Evolutionary conservation across 2,888 invertebrate genomes (phyloP), one percentile per base, ranked within the genome.

Genomic region (Pollenia angustigena): DNA sequence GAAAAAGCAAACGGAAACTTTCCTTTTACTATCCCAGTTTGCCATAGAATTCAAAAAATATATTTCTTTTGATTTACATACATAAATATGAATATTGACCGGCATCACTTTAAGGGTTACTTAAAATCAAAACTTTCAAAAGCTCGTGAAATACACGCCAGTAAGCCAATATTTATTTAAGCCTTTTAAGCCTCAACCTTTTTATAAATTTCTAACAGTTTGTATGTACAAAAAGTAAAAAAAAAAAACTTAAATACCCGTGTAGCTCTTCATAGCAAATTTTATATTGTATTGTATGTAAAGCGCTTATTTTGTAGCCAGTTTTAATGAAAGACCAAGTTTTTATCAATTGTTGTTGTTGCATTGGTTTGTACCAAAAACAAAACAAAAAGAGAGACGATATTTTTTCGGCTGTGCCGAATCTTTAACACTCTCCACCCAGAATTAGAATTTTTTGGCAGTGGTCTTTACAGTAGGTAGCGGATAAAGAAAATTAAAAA

Each of bases 241-340:
- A 23, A n/a, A 58, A 18, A 54, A 18, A 18, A 14, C 46, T 56
- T 62, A 12, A 50, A 16, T 42, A 50, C 2, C 14, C 14, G 7
- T n/a, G 8, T 50, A n/a, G 18, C 48, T 11, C 23, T 6, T 32
- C 2, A 18, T 58, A 48, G 50, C 18, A 58, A 46, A 66, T 14
- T 23, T 58, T 14, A 50, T 62, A 46, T 58, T 32, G 48, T 64
- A 44, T 32, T 32, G 32, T 32, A 32, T 32, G 32, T 32, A 32
- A 32, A 32, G 32, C 7, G 50, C 42, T 54, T 58, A 32, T 40
- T 80, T 85, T 72, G 44, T 72, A 69, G 48, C 42, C 54, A 56
- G 58, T 60, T 69, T 69, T 64, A 76, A 64, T 81, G 23, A 79
- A 85, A 78, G 54, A 74, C 74, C 58, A 68, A 78, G 56, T 75